phyloP scores from a whole-genome alignment of 1,140 invertebrate genomes.

The Apocrypta bakeri region DNA sequence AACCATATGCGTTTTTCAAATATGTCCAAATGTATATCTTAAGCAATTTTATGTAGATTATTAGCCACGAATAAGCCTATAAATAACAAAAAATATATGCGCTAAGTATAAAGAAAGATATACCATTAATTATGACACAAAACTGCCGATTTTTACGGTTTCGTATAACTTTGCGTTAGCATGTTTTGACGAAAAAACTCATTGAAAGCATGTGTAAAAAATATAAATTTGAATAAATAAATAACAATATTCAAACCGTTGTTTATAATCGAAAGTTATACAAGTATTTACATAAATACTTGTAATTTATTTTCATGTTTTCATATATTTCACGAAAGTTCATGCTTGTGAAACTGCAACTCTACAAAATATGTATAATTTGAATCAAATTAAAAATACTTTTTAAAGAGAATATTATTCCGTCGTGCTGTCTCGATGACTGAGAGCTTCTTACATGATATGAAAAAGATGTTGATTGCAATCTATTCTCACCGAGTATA shows the following conservation, averaged over 20 bases:
- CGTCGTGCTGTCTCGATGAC: too few relatives aligned
- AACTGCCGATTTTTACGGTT: slow-evolving; percentile 43
- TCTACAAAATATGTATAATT: too few relatives aligned
- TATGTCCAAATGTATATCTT: too few relatives aligned
- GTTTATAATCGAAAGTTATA: slow-evolving; percentile 6
- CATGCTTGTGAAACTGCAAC: too few relatives aligned
- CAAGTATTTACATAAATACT: neutral
- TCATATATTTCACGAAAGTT: too few relatives aligned
- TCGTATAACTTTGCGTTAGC: slow-evolving; percentile 15
- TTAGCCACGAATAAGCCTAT: too few relatives aligned
- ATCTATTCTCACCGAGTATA: too few relatives aligned
- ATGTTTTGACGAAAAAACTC: neutral
- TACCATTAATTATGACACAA: neutral
- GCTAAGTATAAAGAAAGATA: neutral
- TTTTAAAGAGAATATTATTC: too few relatives aligned
- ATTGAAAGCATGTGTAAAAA: neutral
- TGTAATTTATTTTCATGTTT: neutral
- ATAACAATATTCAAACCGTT: neutral
- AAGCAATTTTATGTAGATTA: too few relatives aligned
- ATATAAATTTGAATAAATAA: neutral
- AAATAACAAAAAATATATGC: neutral
- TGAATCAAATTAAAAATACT: too few relatives aligned
- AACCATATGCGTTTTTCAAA: neutral
- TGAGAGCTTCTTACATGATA: neutral
- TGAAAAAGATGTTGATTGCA: neutral